A percentile compares a stretch with the other conserved stretches of the same genome.
Conservation (phyloP, 2,797 vertebrate species). For the Oreochromis mossambicus region DNA sequence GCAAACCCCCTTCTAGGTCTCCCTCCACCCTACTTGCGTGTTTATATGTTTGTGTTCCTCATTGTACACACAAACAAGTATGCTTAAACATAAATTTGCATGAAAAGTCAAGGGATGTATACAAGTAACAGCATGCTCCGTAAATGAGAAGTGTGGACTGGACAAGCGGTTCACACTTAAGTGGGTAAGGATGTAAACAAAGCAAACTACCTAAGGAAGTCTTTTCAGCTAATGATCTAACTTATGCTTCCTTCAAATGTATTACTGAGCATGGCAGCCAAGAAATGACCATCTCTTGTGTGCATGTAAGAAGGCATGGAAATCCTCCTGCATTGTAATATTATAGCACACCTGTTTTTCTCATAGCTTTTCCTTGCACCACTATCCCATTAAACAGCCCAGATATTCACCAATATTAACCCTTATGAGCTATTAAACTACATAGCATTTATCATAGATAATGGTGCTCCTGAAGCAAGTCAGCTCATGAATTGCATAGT, state of each 20-base stretch:
- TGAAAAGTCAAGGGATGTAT: slow-evolving; percentile 68
- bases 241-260: slow-evolving; percentile 27
- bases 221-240: slow-evolving; percentile 54
- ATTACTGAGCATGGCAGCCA: not conserved
- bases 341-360: not conserved
- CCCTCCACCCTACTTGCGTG: slow-evolving; percentile 57
- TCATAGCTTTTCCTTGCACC: not conserved
- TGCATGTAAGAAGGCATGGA: not conserved
- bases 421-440: slow-evolving; percentile 20
- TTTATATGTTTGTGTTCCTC: slow-evolving; percentile 59
- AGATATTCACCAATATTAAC: slow-evolving; percentile 31
- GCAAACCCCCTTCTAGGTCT: slow-evolving; percentile 51
- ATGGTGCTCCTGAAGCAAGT: not conserved
- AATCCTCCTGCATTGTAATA: slow-evolving; percentile 10
- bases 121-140: slow-evolving; percentile 56
- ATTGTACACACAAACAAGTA: slow-evolving; percentile 69
- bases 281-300: slow-evolving; percentile 13
- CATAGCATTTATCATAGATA: slow-evolving; percentile 23
- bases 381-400: not conserved
- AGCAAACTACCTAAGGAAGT: slow-evolving; percentile 24
- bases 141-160: slow-evolving; percentile 54
- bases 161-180: slow-evolving; percentile 24
- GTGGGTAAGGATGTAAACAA: slow-evolving; percentile 59
- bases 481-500: not conserved
- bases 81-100: slow-evolving; percentile 75